Evolutionary conservation across 2,113 vertebrate genomes (phyloP), one percentile per base, ranked within the genome.

Genomic region (Hepsetus odoe): DNA sequence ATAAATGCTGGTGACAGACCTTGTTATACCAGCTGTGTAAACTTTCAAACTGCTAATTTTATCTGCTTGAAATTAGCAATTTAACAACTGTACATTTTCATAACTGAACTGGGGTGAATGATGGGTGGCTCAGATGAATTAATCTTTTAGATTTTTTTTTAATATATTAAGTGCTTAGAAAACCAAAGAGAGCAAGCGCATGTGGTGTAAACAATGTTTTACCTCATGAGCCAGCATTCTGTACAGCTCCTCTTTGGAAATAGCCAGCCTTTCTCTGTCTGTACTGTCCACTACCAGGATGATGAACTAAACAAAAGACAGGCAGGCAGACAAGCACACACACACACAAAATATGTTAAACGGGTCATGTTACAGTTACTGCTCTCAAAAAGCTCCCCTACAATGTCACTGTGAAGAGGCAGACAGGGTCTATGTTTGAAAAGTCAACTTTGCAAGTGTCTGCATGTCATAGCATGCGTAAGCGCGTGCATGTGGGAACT

Each of bases 211-310:
- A 71, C 35, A 68, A 49, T 32, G 12, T 18, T 88, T 95, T 86
- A 98, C 97, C 95, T 99, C 97, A 11, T 99, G 97, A 12, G 96
- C 96, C 79, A 99, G 90, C 96, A 99, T 99, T 90, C 95, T 97
- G 86, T 96, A 99, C 46, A 99, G 94, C 70, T 99, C 97, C 84
- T 99, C 97, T 93, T 95, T 98, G 85, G 97, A 98, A 87, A 99
- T 95, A 1, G 96, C 96, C 87, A 99, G 98, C 26, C 97, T 92
- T 86, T 99, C 97, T 93, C 97, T 92, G 92, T 99, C 97, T 58
- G 97, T 99, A 91, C 97, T 99, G 92, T 99, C 97, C 82, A 99
- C 97, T 83, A 99, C 97, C 80, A 99, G 93, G 59, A 99, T 99
- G 72, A 99, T 97, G 91, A 99, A 99, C 97, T 98, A 85, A 12